Evolutionary conservation across 2,113 vertebrate species (phyloP).

Genomic region (Sciurus niger): DNA sequence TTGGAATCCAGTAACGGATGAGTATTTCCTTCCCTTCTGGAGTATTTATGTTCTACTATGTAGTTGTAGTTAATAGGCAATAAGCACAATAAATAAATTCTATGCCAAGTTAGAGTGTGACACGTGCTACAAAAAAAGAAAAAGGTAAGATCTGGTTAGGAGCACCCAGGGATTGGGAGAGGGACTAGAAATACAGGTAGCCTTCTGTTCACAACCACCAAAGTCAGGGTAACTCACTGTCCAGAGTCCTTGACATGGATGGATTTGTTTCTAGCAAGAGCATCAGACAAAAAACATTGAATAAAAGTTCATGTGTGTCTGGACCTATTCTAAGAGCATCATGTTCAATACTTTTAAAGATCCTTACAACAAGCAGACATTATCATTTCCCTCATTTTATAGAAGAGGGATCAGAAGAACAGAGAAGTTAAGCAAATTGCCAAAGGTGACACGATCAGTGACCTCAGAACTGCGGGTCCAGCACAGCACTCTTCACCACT

Average conservation of each 20-base stretch:
- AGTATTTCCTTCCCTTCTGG: neutral
- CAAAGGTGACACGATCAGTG: neutral
- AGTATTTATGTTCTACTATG: neutral
- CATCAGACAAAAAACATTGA: constrained; percentile 7
- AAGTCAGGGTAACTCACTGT: neutral
- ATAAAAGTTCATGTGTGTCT: neutral
- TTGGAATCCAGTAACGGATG: neutral
- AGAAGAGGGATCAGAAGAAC: neutral
- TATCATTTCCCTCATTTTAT: constrained; percentile 35
- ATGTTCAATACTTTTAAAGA: neutral
- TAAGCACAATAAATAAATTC: constrained; percentile 17
- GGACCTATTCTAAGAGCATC: neutral
- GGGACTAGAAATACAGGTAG: neutral
- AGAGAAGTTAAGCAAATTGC: neutral
- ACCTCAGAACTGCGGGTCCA: neutral
- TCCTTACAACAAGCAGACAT: neutral
- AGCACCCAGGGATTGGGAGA: neutral
- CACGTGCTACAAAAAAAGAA: neutral
- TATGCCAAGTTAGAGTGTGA: neutral
- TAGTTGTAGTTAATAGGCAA: neutral
- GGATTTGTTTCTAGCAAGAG: constrained; percentile 2
- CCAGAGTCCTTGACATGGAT: neutral
- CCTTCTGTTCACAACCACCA: neutral
- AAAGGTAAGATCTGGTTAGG: neutral
- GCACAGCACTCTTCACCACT: neutral